These are phyloP conservation scores for Mormyrus hasselquistii DNA, from an alignment of 2,797 vertebrate genomes.

Conservation along the genomic window DNA sequence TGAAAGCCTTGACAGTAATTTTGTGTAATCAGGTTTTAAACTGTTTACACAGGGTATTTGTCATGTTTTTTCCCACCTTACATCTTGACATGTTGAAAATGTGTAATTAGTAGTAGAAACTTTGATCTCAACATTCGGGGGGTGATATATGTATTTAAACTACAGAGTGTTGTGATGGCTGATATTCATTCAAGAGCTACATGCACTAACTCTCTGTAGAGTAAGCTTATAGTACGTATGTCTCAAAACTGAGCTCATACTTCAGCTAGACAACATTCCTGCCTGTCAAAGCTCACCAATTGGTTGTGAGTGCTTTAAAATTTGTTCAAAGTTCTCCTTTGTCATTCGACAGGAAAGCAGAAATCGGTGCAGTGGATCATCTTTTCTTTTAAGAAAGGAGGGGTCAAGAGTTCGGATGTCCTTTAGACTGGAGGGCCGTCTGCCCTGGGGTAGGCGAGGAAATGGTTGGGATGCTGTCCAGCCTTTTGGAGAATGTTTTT, in stretches of 20 bases:
- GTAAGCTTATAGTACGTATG: neutral
- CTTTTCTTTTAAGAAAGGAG: neutral
- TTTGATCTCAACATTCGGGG: slow-evolving; percentile 20
- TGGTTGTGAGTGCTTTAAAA: neutral
- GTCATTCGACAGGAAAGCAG: neutral
- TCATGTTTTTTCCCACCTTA: slow-evolving; percentile 25
- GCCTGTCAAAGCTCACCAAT: neutral
- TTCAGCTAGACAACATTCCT: neutral
- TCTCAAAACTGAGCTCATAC: neutral
- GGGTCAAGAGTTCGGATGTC: neutral
- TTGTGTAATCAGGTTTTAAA: slow-evolving; percentile 25
- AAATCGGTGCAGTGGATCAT: neutral
- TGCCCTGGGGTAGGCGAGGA: neutral
- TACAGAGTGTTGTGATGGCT: neutral
- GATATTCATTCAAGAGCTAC: neutral
- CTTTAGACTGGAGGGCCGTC: slow-evolving; percentile 4
- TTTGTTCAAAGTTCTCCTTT: neutral
- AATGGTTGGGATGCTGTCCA: slow-evolving; percentile 26
- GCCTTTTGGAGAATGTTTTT: slow-evolving; percentile 1
- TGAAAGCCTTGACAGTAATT: slow-evolving; percentile 24
- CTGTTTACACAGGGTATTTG: slow-evolving; percentile 26
- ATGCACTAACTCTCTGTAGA: neutral
- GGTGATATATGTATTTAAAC: neutral
- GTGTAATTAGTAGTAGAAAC: slow-evolving; percentile 20
- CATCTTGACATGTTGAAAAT: slow-evolving; percentile 23